phyloP scores from a whole-genome alignment of 2,888 invertebrate species.

The Rotaria macrura region DNA sequence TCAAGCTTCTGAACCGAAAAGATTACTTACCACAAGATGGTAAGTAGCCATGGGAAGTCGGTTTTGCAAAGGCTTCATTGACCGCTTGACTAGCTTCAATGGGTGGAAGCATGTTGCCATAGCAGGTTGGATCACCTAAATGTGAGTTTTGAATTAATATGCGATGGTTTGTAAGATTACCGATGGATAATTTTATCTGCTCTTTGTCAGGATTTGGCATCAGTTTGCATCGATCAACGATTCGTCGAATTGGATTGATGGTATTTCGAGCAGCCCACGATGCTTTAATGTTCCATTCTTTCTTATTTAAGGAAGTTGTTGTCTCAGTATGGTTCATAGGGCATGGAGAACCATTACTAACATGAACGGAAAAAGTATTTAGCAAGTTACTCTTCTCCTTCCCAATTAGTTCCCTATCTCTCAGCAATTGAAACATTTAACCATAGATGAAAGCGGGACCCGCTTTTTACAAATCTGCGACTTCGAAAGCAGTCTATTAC shows the following conservation, averaged over 20 bases:
- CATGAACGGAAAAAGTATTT: too few relatives aligned
- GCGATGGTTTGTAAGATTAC: background rate
- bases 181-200: slow-evolving; percentile 60
- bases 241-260: slow-evolving; percentile 79
- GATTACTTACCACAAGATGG: slow-evolving; percentile 56
- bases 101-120: slow-evolving; percentile 77
- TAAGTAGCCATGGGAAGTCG: slow-evolving; percentile 73
- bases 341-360: too few relatives aligned
- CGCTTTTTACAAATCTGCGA: too few relatives aligned
- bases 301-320: too few relatives aligned
- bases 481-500: too few relatives aligned
- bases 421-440: too few relatives aligned
- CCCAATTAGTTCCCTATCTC: too few relatives aligned
- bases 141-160: background rate
- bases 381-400: too few relatives aligned
- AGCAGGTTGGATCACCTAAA: slow-evolving; percentile 82
- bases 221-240: slow-evolving; percentile 78
- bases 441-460: too few relatives aligned
- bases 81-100: slow-evolving; percentile 70
- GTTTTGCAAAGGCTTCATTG: slow-evolving; percentile 60
- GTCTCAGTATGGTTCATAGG: too few relatives aligned
- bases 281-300: background rate
- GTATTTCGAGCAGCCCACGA: slow-evolving; percentile 61
- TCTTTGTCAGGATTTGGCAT: slow-evolving; percentile 82
- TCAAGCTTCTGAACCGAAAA: too few relatives aligned